Base-by-base conservation (phyloP, 2,113 vertebrate genomes). In the Pseudorectes ferrugineus region DNA sequence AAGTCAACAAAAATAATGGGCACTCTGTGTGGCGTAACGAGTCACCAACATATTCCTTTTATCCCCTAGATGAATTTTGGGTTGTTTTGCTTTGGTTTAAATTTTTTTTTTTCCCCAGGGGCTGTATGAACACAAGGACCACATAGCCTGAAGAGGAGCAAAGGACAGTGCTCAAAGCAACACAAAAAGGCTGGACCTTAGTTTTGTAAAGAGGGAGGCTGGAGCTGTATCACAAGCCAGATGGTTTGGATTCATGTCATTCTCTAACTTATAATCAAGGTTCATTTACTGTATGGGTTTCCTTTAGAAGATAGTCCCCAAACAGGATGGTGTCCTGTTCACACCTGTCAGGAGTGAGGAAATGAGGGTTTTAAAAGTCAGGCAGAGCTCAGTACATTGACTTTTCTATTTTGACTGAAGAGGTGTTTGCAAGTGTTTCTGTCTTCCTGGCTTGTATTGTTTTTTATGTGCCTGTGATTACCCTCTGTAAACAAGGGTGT, bases 1-100 rank as follows among this genome's bases (percentile, higher is more conserved):
- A 97, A 98, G 93, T 95, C 88, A 95, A 92, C 92, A 93, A 90
- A 97, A 97, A 85, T 83, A 88, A 91, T 46, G 54, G 82, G 40
- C 43, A 45, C 55, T 95, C 71, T 63, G 83, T 6, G 7, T 29
- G 46, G 55, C 25, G 46, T 78, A 96, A 77, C 75, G 8, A 97
- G 89, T 65, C 48, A 42, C 63, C 29, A 86, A 45, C 49, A 80
- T 75, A 77, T 78, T 45, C 14, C 59, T 85, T 93, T 81, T 49
- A 57, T 76, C 9, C 40, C 38, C 59, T 4, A 4, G 31, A 71
- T 42, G 49, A 91, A 76, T 90, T 85, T 85, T 48, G 48, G n/a
- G 22, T 84, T 95, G 40, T 91, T 85, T 88, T 84, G 59, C 92
- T 95, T 91, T 95, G 51, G 51, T 70, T 95, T 63, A 51, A 51